Base-by-base conservation (phyloP, 1,140 invertebrate species). In the Scaptomyza pallida region DNA sequence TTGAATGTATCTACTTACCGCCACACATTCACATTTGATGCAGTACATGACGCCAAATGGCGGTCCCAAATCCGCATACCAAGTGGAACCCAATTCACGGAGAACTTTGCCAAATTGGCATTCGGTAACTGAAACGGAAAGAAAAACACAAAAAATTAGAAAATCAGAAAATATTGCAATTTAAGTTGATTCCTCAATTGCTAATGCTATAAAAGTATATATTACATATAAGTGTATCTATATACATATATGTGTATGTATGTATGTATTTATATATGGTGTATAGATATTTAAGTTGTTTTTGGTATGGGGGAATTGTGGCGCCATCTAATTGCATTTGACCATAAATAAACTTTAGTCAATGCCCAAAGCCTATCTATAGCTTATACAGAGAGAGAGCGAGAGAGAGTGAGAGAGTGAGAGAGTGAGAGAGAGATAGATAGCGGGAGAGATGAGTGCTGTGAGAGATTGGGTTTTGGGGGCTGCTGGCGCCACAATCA, bases 11-110 rank as follows among this genome's bases (percentile, higher is more conserved):
- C 1, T 1, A 88, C 96, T 96, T 94, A 98, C 97, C 93, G 95
- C 93, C 85, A 97, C 93, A 92, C 97, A 98, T 93, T 97, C 95
- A 93, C 97, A 98, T 92, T 95, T 95, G 92, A 98, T 97, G 93
- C 97, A 98, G 92, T 96, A 96, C 94, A 98, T 97, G 43, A 97
- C 94, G 47, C 97, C 97, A 91, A 98, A 97, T 6, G 97, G 97
- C 44, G 96, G 95, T 56, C 97, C 97, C 48, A 98, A 92, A 92
- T 98, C 96, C 17, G 97, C 96, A 89, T 95, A 96, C 97, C 97
- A 98, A 65, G 94, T 95, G 9, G 96, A 95, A 21, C 97, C 96
- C 59, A 98, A 92, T 92, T 97, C 96, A 72, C 95, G 95, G 30
- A 95, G 93, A 91, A 96, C 94, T 85, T 96, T 97, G 30, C 97